A percentile compares a stretch with the other conserved stretches of the same genome.
Evolutionary conservation across 2,888 invertebrate species (phyloP).

Genomic region (Seira ritae): DNA sequence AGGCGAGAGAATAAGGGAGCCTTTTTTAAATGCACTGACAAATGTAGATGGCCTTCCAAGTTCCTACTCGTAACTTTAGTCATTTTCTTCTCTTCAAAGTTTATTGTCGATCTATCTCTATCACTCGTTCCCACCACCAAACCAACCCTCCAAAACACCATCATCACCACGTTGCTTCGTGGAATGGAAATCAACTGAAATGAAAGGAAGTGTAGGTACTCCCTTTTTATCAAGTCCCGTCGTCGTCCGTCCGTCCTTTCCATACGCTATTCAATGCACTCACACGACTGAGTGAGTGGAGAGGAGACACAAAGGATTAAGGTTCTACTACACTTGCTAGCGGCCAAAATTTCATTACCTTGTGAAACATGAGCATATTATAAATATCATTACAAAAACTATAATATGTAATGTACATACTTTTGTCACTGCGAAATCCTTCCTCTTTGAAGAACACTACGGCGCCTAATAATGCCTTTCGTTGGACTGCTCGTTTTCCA

Average conservation of each 20-base stretch:
- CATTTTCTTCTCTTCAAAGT: slow-evolving; percentile 33
- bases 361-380: neutral
- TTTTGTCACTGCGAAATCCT: neutral
- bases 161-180: neutral
- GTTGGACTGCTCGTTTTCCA: neutral
- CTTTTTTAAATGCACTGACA: slow-evolving; percentile 37
- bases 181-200: neutral
- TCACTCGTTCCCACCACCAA: neutral
- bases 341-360: neutral
- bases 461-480: slow-evolving; percentile 9
- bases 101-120: slow-evolving; percentile 24
- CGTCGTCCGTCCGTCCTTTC: too few species aligned
- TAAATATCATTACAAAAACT: neutral
- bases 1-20: slow-evolving; percentile 3
- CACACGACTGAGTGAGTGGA: neutral
- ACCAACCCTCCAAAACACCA: too few species aligned
- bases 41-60: slow-evolving; percentile 35
- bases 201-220: neutral
- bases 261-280: neutral
- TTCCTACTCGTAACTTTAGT: slow-evolving; percentile 32
- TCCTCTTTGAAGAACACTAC: neutral
- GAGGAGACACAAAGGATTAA: slow-evolving; percentile 1
- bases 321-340: neutral
- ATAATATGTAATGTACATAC: too few species aligned
- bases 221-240: neutral